Evolutionary conservation across 2,888 invertebrate genomes (phyloP), one percentile per base, ranked within the genome.

Genomic region (Tachina fera): DNA sequence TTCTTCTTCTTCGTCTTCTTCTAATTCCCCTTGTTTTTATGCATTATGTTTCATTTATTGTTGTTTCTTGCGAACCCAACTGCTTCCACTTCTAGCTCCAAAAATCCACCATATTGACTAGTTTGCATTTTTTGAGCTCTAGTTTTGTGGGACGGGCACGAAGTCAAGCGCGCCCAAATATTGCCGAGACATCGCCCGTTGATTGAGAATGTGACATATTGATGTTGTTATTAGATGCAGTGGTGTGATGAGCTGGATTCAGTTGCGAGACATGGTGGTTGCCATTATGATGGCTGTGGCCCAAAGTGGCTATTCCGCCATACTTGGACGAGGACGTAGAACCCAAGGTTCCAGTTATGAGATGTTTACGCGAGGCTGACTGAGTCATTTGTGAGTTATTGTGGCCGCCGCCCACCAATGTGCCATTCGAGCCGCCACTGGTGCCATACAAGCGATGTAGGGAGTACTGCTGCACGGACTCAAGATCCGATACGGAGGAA

Each of bases 181-280:
- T 95, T 88, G 95, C 94, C 19, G 95, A 95, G 76, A 95, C 95
- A 92, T 95, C 95, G 41, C 95, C 95, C 9, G 95, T 95, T 39
- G 95, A 95, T 89, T 95, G 95, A 45, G 95, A 95, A 91, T 95
- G 95, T 43, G 95, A 94, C 89, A 95, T 93, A 76, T 90, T 92
- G 53, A 87, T 86, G 75, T 88, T 88, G 58, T 60, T 83, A 39
- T 79, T 83, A 16, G 88, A 68, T 81, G 88, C 75, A 70, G 82
- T 81, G n/a, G 70, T 70, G 22, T 77, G 72, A 51, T 74, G 74
- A 58, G 45, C 53, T 19, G 63, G 11, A 61, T 75, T 83, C 11
- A 83, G 9, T 63, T 86, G 84, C 39, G 81, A 65, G 75, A 49
- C 77, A 87, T 88, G 88, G 82, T 91, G 91, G 68, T 88, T 79